These are phyloP conservation scores for Gymnorhina tibicen DNA, from an alignment of 2,113 vertebrate genomes.

Conservation along the genomic window DNA sequence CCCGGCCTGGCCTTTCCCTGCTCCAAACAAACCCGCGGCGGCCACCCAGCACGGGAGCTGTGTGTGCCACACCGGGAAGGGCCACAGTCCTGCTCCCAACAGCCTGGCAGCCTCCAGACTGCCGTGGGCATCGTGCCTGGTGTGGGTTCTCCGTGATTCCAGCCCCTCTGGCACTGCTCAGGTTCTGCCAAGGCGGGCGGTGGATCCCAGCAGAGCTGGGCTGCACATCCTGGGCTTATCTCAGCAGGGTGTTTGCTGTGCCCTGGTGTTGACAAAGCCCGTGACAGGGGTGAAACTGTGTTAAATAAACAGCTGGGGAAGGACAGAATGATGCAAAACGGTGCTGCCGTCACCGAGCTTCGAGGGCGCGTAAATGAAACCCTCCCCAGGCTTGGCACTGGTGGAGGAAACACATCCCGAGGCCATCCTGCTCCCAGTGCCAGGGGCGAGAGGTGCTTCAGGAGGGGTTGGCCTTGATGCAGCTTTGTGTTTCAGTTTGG, in stretches of 20 bases:
- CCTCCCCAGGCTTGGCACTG: background rate
- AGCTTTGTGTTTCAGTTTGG: background rate
- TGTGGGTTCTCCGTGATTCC: rapidly evolving
- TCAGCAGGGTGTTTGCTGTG: background rate
- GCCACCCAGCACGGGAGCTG: background rate
- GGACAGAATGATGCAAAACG: background rate
- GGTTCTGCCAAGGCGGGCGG: background rate
- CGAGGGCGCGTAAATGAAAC: background rate
- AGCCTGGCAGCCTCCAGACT: background rate
- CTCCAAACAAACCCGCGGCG: background rate
- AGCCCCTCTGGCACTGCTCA: rapidly evolving
- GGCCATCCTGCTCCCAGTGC: background rate
- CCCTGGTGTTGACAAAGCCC: background rate
- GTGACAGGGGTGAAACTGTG: background rate
- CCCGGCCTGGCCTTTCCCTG: background rate
- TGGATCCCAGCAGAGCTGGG: background rate
- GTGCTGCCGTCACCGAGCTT: background rate
- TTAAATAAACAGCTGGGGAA: background rate
- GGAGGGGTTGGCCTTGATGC: background rate
- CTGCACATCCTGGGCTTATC: rapidly evolving
- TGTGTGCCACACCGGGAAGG: background rate
- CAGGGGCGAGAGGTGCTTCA: background rate
- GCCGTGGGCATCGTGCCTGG: rapidly evolving
- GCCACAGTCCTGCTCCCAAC: background rate
- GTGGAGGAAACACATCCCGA: background rate